phyloP scores from a whole-genome alignment of 2,113 vertebrate species.

The Dipodomys stephensi region DNA sequence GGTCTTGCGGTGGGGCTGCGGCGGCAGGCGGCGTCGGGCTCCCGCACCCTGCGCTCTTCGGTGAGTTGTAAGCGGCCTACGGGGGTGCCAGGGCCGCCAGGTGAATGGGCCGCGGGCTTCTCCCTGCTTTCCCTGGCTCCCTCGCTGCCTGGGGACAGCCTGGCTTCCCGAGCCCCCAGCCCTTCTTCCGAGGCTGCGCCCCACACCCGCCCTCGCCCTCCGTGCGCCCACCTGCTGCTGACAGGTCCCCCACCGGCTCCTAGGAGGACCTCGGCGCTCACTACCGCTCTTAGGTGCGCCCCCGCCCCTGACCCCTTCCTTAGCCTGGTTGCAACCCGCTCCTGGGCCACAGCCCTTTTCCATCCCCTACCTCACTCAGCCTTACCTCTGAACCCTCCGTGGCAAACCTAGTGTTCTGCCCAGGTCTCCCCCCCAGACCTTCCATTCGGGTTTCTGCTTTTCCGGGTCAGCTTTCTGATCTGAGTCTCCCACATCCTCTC shows the following conservation, averaged over 20 bases:
- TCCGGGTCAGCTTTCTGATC: background rate
- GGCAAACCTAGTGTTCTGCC: background rate
- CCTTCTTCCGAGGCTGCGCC: background rate
- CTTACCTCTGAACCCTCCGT: background rate
- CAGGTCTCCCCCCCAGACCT: background rate
- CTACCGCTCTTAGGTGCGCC: background rate
- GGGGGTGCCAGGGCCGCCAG: background rate
- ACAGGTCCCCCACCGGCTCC: background rate
- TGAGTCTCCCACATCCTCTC: background rate
- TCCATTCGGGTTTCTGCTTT: background rate
- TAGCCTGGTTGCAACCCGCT: background rate
- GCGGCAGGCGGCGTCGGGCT: rapidly evolving
- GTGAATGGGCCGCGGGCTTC: background rate
- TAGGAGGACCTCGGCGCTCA: background rate
- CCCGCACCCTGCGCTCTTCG: background rate
- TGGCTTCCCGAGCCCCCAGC: background rate
- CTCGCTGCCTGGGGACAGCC: background rate
- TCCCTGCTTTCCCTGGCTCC: background rate
- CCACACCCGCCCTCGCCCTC: background rate
- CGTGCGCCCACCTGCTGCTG: background rate
- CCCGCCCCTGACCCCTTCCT: background rate
- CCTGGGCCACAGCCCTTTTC: background rate
- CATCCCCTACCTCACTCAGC: background rate
- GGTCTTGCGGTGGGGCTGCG: background rate
- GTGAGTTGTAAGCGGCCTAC: constrained; percentile 60